These are phyloP conservation scores for Penaeus chinensis DNA, from an alignment of 1,140 invertebrate species.

Conservation along the genomic window DNA sequence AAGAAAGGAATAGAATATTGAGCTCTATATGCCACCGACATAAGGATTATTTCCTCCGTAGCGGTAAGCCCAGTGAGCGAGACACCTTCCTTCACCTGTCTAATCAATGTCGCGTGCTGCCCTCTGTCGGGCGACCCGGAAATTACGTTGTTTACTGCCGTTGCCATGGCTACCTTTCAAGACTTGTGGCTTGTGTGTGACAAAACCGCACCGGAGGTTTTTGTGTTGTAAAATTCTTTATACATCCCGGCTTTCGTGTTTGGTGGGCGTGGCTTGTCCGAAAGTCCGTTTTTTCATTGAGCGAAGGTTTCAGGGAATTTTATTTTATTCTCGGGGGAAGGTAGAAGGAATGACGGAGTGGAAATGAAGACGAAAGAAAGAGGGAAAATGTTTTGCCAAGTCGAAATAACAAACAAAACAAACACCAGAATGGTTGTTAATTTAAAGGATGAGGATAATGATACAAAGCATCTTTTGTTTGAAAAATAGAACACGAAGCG, in stretches of 20 bases:
- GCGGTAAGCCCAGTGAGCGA: neutral
- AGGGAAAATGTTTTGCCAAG: too few relatives aligned
- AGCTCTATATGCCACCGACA: neutral
- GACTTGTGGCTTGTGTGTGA: conserved; percentile 2
- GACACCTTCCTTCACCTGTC: neutral
- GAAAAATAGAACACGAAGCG: too few relatives aligned
- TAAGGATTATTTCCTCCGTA: neutral
- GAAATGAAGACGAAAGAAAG: too few relatives aligned
- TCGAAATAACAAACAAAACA: too few relatives aligned
- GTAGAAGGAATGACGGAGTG: too few relatives aligned
- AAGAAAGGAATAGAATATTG: too few relatives aligned
- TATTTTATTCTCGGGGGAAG: neutral
- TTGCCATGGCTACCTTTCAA: conserved; percentile 45
- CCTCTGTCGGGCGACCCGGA: conserved; percentile 17
- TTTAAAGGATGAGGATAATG: too few relatives aligned
- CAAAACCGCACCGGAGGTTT: conserved; percentile 24
- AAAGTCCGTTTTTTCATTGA: neutral
- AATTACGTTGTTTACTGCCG: conserved; percentile 32
- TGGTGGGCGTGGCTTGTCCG: conserved; percentile 36
- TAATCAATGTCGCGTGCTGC: conserved; percentile 43
- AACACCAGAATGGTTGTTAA: too few relatives aligned
- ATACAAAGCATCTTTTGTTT: too few relatives aligned
- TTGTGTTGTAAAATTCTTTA: conserved; percentile 31
- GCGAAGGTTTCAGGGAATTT: conserved; percentile 15
- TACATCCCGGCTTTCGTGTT: conserved; percentile 34